A percentile compares a stretch with the other conserved stretches of the same genome.
Conservation (phyloP, 1,140 invertebrate genomes). For the Dendroctonus ponderosae region DNA sequence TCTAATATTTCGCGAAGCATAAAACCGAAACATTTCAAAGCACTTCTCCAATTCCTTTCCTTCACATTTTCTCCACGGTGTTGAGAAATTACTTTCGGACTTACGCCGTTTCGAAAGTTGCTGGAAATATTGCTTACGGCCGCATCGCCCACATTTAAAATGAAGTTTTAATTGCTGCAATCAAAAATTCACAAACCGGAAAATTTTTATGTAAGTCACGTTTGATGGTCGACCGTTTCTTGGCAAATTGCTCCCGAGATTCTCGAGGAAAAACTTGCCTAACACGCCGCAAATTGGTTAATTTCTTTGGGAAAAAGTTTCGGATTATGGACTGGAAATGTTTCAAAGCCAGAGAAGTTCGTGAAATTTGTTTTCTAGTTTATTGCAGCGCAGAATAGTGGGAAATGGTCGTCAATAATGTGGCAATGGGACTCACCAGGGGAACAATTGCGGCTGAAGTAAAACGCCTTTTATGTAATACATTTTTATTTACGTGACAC, state of each 20-base stretch:
- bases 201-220: slow-evolving; percentile 32
- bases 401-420: not conserved
- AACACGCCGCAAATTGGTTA: slow-evolving; percentile 30
- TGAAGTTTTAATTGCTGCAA: slow-evolving; percentile 31
- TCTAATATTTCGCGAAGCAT: too few relatives aligned
- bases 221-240: slow-evolving; percentile 24
- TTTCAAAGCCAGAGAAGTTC: slow-evolving; percentile 3
- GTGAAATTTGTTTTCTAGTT: slow-evolving; percentile 1
- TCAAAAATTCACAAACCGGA: slow-evolving; percentile 31
- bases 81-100: slow-evolving; percentile 17
- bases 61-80: not conserved
- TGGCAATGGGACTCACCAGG: too few relatives aligned
- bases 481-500: too few relatives aligned
- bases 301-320: slow-evolving; percentile 27
- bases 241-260: slow-evolving; percentile 20
- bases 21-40: not conserved
- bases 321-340: slow-evolving; percentile 17
- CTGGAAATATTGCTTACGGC: slow-evolving; percentile 8
- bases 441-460: too few relatives aligned
- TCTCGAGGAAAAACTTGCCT: slow-evolving; percentile 20
- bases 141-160: slow-evolving; percentile 23
- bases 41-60: slow-evolving; percentile 1
- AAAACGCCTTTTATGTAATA: too few relatives aligned
- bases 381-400: not conserved
- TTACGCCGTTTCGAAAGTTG: slow-evolving; percentile 12